Percentiles rank a stretch among this genome's conserved stretches.
Evolutionary conservation across 2,113 vertebrate genomes (phyloP).

Genomic region (Microcebus ravelobensis): DNA sequence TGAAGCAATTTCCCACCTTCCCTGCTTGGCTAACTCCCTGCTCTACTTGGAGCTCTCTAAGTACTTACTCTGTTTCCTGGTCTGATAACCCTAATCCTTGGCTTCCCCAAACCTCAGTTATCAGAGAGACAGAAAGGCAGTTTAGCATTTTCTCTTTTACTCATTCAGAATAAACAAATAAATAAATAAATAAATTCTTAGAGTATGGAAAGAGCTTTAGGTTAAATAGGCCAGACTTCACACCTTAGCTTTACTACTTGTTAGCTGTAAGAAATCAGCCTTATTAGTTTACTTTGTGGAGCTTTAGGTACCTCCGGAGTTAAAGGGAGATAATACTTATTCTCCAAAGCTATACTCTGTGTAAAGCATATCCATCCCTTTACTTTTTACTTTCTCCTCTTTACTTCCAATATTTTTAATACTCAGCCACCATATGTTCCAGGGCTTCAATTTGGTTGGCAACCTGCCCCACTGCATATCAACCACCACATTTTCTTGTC

Average conservation of each 20-base stretch:
- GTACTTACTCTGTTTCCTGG: conserved; percentile 48
- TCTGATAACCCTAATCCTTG: conserved; percentile 46
- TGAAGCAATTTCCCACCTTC: conserved; percentile 20
- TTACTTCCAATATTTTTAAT: not conserved
- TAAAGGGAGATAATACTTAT: not conserved
- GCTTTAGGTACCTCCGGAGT: not conserved
- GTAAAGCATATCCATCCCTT: not conserved
- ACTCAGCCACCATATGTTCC: not conserved
- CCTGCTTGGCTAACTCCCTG: conserved; percentile 16
- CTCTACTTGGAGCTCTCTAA: conserved; percentile 43
- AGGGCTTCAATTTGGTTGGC: not conserved
- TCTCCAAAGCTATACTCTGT: not conserved
- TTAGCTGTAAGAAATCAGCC: not conserved
- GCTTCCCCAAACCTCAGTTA: not conserved
- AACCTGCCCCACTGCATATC: not conserved
- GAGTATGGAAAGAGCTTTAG: not conserved
- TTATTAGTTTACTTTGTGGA: not conserved
- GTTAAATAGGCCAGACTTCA: not conserved
- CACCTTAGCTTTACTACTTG: not conserved
- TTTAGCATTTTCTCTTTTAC: not conserved
- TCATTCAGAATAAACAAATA: not conserved
- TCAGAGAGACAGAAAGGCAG: not conserved
- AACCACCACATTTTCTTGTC: not conserved
- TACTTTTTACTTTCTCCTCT: not conserved
- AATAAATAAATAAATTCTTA: not conserved